phyloP scores from a whole-genome alignment of 2,113 vertebrate genomes.

The Petroica traversi region DNA sequence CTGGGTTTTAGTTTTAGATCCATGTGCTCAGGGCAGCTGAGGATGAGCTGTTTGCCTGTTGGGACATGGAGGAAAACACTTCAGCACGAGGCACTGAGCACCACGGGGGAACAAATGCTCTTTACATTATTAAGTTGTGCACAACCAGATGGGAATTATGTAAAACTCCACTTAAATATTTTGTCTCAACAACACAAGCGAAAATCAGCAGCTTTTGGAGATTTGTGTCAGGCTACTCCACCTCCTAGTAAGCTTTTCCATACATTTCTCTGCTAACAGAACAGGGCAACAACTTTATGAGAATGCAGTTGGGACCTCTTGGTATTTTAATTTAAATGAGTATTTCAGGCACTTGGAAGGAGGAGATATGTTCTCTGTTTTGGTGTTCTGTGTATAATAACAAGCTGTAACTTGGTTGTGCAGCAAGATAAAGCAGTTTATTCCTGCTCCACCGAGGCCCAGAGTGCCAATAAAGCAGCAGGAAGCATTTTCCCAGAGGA shows the following conservation, averaged over 20 bases:
- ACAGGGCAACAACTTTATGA: neutral
- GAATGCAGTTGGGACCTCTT: neutral
- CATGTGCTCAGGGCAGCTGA: neutral
- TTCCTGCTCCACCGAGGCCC: neutral
- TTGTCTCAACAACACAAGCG: neutral
- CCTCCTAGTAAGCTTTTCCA: neutral
- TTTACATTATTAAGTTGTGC: neutral
- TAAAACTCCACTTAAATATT: neutral
- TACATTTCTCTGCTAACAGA: neutral
- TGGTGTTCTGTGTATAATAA: neutral
- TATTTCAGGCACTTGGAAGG: neutral
- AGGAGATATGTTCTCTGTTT: neutral
- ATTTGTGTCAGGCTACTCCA: neutral
- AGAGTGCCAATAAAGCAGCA: neutral
- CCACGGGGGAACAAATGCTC: neutral
- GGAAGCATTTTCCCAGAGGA: neutral
- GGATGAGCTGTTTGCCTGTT: neutral
- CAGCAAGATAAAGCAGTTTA: neutral
- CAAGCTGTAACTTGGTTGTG: neutral
- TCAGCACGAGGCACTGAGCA: neutral
- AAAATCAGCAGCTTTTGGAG: neutral
- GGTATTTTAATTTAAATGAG: neutral
- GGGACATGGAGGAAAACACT: rapidly evolving
- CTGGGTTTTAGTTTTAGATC: neutral
- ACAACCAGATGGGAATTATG: neutral